These are phyloP conservation scores for Cotesia vestalis DNA, from an alignment of 1,140 invertebrate species.

Conservation along the genomic window DNA sequence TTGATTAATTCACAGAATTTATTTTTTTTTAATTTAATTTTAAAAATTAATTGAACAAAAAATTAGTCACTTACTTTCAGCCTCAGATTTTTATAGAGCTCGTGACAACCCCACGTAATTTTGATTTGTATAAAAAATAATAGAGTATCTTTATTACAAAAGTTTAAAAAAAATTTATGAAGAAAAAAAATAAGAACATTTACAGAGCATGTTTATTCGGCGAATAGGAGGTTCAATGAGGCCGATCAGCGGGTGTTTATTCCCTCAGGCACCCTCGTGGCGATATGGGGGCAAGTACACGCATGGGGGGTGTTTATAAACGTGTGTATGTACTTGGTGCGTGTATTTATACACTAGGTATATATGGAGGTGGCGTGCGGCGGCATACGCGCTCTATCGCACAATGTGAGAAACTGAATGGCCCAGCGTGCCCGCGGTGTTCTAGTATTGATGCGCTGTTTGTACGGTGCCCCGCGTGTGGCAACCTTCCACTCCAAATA, in stretches of 20 bases:
- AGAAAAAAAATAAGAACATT: conserved; percentile 8
- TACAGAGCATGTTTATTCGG: background rate
- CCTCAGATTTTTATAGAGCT: no score
- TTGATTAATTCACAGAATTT: no score
- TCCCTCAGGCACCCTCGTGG: background rate
- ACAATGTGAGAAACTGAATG: conserved; percentile 31
- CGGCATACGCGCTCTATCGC: conserved; percentile 15
- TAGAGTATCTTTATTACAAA: no score
- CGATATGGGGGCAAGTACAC: conserved; percentile 16
- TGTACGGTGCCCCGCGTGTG: conserved; percentile 7
- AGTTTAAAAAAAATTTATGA: background rate
- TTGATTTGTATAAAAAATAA: no score
- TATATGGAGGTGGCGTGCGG: conserved; percentile 4
- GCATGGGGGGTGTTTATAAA: conserved; percentile 4
- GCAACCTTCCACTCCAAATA: conserved; percentile 25
- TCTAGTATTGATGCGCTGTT: conserved; percentile 14
- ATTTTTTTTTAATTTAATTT: no score
- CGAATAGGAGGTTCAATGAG: conserved; percentile 9
- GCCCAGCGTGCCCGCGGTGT: conserved; percentile 32
- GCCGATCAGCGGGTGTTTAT: conserved; percentile 20
- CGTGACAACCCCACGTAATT: no score
- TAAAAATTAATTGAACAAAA: no score
- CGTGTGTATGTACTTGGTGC: background rate
- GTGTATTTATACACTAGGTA: conserved; percentile 3
- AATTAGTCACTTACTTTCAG: no score